Evolutionary conservation across 2,797 vertebrate genomes (phyloP).

Genomic region (Enteromius viviparus): DNA sequence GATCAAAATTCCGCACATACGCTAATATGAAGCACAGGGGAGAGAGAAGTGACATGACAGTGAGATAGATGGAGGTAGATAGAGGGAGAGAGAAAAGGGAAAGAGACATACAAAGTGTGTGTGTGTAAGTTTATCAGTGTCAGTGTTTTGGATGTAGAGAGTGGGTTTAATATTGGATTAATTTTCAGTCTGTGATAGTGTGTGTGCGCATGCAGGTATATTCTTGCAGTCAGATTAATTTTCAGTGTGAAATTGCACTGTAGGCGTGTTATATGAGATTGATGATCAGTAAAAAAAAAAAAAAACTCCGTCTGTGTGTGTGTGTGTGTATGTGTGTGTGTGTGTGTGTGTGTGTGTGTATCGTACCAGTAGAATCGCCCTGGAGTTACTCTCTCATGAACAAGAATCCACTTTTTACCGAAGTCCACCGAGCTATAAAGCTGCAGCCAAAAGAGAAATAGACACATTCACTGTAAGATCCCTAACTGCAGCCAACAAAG

Average conservation of each 20-base stretch:
- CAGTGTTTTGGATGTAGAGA: conserved; percentile 27
- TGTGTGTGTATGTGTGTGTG: conserved; percentile 25
- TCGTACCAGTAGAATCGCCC: conserved; percentile 97
- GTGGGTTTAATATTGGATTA: conserved; percentile 40
- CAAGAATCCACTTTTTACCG: conserved; percentile 92
- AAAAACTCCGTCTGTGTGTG: conserved; percentile 7
- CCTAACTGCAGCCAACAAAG: conserved; percentile 42
- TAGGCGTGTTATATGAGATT: conserved; percentile 40
- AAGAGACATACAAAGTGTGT: conserved; percentile 7
- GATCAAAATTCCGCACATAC: conserved; percentile 47
- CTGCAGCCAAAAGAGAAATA: conserved; percentile 70
- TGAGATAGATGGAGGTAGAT: conserved; percentile 32
- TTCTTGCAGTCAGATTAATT: conserved; percentile 50
- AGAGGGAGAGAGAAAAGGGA: conserved; percentile 7
- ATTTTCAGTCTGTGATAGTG: conserved; percentile 36
- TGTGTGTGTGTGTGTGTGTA: conserved; percentile 30
- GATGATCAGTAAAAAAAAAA: conserved; percentile 35
- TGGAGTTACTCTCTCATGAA: conserved; percentile 92
- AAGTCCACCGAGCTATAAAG: conserved; percentile 96
- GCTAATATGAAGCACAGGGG: conserved; percentile 17
- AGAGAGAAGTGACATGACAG: conserved; percentile 36
- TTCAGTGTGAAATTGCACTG: conserved; percentile 46
- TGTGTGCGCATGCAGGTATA: conserved; percentile 57
- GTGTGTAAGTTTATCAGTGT: conserved; percentile 17
- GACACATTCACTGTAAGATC: conserved; percentile 30